Percentiles rank a stretch among this genome's conserved stretches.
These are phyloP conservation scores for Philonicus albiceps DNA, from an alignment of 2,888 invertebrate genomes.

Conservation along the genomic window DNA sequence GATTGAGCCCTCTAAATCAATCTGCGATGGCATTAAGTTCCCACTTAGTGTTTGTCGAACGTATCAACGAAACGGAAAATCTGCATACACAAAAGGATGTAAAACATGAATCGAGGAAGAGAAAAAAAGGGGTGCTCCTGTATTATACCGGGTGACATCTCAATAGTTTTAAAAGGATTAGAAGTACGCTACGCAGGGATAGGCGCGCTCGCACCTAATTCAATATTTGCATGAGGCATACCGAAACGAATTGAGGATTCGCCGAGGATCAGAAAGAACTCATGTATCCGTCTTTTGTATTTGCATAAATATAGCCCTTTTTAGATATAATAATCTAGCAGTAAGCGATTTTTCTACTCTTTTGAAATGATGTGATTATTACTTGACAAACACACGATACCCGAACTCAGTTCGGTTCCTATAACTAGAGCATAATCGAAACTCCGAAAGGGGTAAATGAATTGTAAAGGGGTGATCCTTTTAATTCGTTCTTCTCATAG, in stretches of 20 bases:
- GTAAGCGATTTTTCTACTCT: background rate
- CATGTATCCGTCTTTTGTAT: background rate
- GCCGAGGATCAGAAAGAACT: background rate
- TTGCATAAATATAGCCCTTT: background rate
- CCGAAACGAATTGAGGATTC: conserved; percentile 21
- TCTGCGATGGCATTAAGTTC: conserved; percentile 21
- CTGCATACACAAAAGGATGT: conserved; percentile 40
- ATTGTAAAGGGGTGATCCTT: background rate
- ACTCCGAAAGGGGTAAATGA: background rate
- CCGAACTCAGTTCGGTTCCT: background rate
- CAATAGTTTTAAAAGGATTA: conserved; percentile 37
- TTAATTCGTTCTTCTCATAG: conserved; percentile 4
- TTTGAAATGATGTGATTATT: conserved; percentile 2
- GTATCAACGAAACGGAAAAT: conserved; percentile 40
- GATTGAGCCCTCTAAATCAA: conserved; percentile 28
- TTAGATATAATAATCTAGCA: background rate
- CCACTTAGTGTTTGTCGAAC: conserved; percentile 17
- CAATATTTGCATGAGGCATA: conserved; percentile 42
- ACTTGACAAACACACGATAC: background rate
- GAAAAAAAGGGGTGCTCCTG: conserved; percentile 26
- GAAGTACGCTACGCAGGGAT: background rate
- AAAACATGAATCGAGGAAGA: conserved; percentile 4
- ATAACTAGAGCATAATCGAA: background rate
- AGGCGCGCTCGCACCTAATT: conserved; percentile 28
- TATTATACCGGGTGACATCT: conserved; percentile 30